Conservation (phyloP, 1,140 invertebrate species). For the Papilio xuthus region DNA sequence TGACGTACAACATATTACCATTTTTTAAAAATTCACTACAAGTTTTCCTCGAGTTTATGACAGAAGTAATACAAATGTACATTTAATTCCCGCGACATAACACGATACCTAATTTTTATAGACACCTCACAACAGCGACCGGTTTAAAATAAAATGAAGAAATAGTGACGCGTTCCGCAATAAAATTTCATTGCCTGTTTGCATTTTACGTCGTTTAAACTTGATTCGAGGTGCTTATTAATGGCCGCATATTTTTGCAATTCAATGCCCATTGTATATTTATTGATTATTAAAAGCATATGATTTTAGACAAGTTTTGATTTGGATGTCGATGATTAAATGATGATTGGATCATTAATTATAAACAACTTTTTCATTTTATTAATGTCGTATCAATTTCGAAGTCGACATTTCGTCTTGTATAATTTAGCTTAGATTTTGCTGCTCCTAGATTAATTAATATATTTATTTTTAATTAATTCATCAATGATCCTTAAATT, state of each 20-base stretch:
- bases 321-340: conserved; percentile 19
- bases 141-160: conserved; percentile 39
- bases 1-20: neutral
- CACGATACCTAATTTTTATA: conserved; percentile 39
- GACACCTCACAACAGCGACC: conserved; percentile 32
- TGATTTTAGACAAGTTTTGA: conserved; percentile 18
- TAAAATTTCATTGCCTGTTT: conserved; percentile 39
- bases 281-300: conserved; percentile 26
- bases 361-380: neutral
- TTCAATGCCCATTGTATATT: conserved; percentile 28
- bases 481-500: too few species aligned
- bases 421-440: neutral
- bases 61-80: conserved; percentile 18
- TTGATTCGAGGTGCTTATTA: conserved; percentile 32
- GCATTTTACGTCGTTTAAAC: conserved; percentile 37
- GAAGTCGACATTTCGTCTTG: neutral
- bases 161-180: conserved; percentile 38
- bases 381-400: neutral
- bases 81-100: conserved; percentile 25
- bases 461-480: too few species aligned
- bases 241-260: conserved; percentile 31
- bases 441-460: too few species aligned
- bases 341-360: conserved; percentile 1
- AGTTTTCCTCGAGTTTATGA: neutral
- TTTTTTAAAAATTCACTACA: neutral